Base-by-base conservation (phyloP, 2,888 invertebrate species). In the Itoplectis maculator region DNA sequence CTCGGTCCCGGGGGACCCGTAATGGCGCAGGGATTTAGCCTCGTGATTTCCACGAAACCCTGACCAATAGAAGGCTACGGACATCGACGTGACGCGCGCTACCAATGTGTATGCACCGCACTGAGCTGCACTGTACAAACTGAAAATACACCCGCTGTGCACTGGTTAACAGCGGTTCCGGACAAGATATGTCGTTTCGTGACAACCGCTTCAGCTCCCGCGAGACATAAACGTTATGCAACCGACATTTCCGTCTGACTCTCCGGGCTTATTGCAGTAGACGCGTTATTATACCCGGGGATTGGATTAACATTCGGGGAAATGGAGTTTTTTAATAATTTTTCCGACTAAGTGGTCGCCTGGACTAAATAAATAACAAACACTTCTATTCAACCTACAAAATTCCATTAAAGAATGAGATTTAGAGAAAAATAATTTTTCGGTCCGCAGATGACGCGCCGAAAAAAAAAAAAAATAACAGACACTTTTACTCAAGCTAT, bases 1-100 rank as follows among this genome's bases (percentile, higher is more conserved):
- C 35, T 51, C 18, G 35, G 63, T 80, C 79, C 69, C 79, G 37
- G 29, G 80, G 9, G 75, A 20, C 75, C 75, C 40, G 80, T 80
- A 70, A 70, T 74, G 47, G 47, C 47, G 70, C 42, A 51, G 61
- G 61, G 79, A 74, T 74, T 74, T 49, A 51, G 59, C 49, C 40
- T 73, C 54, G 66, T 56, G 45, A 70, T 70, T 70, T 70, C 54
- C 69, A 42, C 11, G 20, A 70, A 42, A 56, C 40, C 2, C 13
- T 2, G 37, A 49, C 20, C 13, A 42, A 29, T 51, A 37, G 68
- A 45, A 47, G n/a, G 56, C 20, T n/a, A 45, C 18, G 13, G 54
- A 68, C 45, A 66, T 56, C 45, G 29, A 76, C 66, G 75, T 76
- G 54, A 68, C 75, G 11, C 23, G 20, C 20, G 23, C 18, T 20